Evolutionary conservation across 2,888 invertebrate genomes (phyloP).

Genomic region (Hypomecis punctinalis): DNA sequence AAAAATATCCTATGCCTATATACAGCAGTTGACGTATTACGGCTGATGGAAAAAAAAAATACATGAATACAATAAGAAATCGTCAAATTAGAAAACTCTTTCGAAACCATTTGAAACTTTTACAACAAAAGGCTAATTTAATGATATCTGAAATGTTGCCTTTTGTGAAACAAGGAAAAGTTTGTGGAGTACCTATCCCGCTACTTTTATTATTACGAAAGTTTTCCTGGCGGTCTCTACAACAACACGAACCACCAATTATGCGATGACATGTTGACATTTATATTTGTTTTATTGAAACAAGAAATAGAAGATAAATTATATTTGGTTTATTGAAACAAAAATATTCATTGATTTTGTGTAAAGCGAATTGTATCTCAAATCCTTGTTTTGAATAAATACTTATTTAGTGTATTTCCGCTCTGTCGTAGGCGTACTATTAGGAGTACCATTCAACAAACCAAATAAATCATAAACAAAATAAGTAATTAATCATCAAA

Average conservation of each 20-base stretch:
- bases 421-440: too few relatives aligned
- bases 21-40: too few relatives aligned
- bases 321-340: neutral
- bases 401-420: too few relatives aligned
- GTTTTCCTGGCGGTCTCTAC: slow-evolving; percentile 56
- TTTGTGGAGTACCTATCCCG: slow-evolving; percentile 50
- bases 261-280: slow-evolving; percentile 55
- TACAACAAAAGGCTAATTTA: slow-evolving; percentile 63
- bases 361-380: too few relatives aligned
- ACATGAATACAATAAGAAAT: neutral
- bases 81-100: slow-evolving; percentile 31
- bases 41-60: neutral
- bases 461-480: too few relatives aligned
- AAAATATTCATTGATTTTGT: too few relatives aligned
- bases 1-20: too few relatives aligned
- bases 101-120: slow-evolving; percentile 44
- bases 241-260: slow-evolving; percentile 56
- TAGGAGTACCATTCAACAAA: too few relatives aligned
- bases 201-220: slow-evolving; percentile 71
- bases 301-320: neutral
- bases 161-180: slow-evolving; percentile 55
- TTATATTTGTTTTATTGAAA: slow-evolving; percentile 41
- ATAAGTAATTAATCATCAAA: too few relatives aligned
- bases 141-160: slow-evolving; percentile 66
- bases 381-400: too few relatives aligned